phyloP scores from a whole-genome alignment of 2,888 invertebrate species.

The Leptinotarsa peninsularis region DNA sequence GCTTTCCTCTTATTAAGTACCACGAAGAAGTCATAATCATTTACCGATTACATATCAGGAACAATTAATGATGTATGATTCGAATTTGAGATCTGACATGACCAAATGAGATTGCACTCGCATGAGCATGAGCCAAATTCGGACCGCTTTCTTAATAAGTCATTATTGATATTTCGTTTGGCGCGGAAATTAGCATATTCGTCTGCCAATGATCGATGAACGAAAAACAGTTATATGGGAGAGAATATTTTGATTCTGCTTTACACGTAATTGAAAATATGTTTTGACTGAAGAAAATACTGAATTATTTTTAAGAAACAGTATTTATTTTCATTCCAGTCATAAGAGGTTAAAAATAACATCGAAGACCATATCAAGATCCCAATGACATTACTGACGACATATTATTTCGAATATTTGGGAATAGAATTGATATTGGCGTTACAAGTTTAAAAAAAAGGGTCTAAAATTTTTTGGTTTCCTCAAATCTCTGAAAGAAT shows the following conservation, averaged over 20 bases:
- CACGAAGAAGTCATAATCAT: slow-evolving; percentile 34
- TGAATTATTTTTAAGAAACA: too few species aligned
- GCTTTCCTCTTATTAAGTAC: slow-evolving; percentile 20
- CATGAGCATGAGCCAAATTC: slow-evolving; percentile 34
- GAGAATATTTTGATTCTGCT: background rate
- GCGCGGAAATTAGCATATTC: slow-evolving; percentile 24
- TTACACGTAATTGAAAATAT: too few species aligned
- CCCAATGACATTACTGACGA: too few species aligned
- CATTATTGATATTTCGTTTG: slow-evolving; percentile 42
- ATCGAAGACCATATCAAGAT: too few species aligned
- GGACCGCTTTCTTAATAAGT: slow-evolving; percentile 44
- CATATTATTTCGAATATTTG: too few species aligned
- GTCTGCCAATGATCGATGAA: slow-evolving; percentile 18
- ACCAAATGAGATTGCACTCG: slow-evolving; percentile 43
- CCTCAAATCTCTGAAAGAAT: too few species aligned
- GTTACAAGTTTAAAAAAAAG: too few species aligned
- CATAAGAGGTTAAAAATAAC: too few species aligned
- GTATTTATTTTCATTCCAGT: too few species aligned
- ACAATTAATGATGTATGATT: slow-evolving; percentile 47
- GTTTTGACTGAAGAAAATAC: too few species aligned
- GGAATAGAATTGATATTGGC: too few species aligned
- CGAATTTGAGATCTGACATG: slow-evolving; percentile 41
- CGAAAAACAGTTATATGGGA: background rate
- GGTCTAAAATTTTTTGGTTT: too few species aligned
- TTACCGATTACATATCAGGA: slow-evolving; percentile 46